phyloP scores from a whole-genome alignment of 2,113 vertebrate genomes.

The Aldabrachelys gigantea region DNA sequence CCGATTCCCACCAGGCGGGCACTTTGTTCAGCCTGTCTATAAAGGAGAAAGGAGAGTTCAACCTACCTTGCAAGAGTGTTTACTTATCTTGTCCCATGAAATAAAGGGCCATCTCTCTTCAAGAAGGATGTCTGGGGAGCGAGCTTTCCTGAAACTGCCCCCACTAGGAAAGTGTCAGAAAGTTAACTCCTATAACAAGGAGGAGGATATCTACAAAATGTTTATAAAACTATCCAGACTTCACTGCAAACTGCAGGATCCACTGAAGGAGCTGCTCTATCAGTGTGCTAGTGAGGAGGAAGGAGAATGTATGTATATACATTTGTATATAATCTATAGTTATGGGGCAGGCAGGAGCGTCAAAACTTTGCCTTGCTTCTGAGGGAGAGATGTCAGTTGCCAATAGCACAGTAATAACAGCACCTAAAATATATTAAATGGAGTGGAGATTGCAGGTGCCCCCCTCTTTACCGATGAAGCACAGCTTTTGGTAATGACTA shows the following conservation, averaged over 20 bases:
- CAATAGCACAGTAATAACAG: not conserved
- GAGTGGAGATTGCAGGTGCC: not conserved
- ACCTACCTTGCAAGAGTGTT: not conserved
- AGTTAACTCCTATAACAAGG: not conserved
- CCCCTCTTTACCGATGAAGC: not conserved
- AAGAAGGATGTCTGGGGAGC: not conserved
- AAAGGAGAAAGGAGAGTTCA: not conserved
- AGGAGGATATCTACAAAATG: not conserved
- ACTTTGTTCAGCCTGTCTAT: not conserved
- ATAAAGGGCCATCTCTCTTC: not conserved
- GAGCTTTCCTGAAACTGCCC: not conserved
- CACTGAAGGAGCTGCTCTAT: conserved; percentile 17
- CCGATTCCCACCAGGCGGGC: not conserved
- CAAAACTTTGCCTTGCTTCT: not conserved
- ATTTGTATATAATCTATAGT: not conserved
- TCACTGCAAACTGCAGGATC: conserved; percentile 52
- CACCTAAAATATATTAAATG: not conserved
- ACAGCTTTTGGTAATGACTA: not conserved
- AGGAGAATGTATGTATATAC: not conserved
- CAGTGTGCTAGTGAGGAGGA: conserved; percentile 39
- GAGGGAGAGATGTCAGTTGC: not conserved
- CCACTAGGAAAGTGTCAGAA: not conserved
- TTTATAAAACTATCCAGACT: conserved; percentile 56
- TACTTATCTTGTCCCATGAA: not conserved
- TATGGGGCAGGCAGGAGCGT: not conserved